Conservation (phyloP, 2,888 invertebrate genomes). For the Amphiduros pacificus region DNA sequence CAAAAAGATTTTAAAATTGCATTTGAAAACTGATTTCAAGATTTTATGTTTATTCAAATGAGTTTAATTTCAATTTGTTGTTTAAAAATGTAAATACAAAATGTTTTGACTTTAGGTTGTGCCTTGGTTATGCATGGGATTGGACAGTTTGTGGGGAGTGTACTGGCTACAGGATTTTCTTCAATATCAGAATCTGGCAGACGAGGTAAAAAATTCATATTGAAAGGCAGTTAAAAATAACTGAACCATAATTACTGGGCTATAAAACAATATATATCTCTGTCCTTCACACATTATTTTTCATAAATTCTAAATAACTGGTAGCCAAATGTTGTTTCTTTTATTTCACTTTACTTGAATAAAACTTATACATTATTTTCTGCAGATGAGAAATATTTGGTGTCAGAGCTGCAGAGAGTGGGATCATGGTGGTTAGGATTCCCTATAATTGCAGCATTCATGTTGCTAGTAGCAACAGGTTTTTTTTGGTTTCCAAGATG, state of each 20-base stretch:
- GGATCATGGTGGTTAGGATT: slow-evolving; percentile 12
- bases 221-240: no score
- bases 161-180: slow-evolving; percentile 5
- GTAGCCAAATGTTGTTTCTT: no score
- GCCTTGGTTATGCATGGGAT: slow-evolving; percentile 1
- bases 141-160: slow-evolving; percentile 1
- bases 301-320: no score
- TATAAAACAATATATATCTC: no score
- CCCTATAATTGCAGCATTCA: slow-evolving; percentile 4
- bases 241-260: no score
- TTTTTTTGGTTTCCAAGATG: slow-evolving; percentile 6
- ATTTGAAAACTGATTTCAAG: no score
- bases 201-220: no score
- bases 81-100: background rate
- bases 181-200: slow-evolving; percentile 1
- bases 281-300: no score
- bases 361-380: no score
- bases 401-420: slow-evolving; percentile 7
- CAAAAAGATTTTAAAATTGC: no score
- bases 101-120: background rate
- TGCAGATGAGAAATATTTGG: background rate
- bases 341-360: no score
- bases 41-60: no score
- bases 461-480: background rate
- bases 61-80: background rate